phyloP scores from a whole-genome alignment of 2,797 vertebrate species.

The Megalops cyprinoides region DNA sequence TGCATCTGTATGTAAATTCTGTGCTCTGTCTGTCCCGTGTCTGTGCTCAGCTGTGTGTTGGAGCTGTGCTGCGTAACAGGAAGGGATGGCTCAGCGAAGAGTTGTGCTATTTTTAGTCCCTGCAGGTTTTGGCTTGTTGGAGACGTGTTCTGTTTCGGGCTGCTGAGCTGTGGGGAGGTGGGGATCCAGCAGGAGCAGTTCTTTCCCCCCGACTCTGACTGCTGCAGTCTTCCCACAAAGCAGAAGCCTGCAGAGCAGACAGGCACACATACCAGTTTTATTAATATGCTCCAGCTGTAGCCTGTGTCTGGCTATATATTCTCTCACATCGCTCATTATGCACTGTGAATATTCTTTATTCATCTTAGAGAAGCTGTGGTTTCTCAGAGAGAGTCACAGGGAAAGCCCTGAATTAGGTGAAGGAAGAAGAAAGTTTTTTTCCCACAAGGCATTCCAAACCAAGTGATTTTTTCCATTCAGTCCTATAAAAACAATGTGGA shows the following conservation, averaged over 20 bases:
- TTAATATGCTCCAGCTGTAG: background rate
- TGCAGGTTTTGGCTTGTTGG: conserved; percentile 51
- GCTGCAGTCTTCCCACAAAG: background rate
- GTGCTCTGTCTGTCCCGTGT: background rate
- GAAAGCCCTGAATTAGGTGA: background rate
- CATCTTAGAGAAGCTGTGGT: background rate
- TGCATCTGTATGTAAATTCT: conserved; percentile 19
- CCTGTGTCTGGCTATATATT: background rate
- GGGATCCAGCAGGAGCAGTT: background rate
- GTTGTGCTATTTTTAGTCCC: conserved; percentile 69
- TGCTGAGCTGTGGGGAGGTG: background rate
- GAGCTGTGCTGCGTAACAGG: conserved; percentile 21
- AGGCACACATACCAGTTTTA: background rate
- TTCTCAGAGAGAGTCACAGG: background rate
- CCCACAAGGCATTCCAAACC: background rate
- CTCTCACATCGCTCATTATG: background rate
- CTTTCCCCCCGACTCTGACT: background rate
- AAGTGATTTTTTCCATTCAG: background rate
- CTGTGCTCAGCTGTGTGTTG: conserved; percentile 15
- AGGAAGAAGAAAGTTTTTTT: background rate
- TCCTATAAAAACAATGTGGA: background rate
- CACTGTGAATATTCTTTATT: background rate
- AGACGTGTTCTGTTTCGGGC: background rate
- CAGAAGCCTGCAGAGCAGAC: background rate
- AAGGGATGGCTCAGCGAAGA: conserved; percentile 18